Evolutionary conservation across 2,797 vertebrate genomes (phyloP).

Genomic region (Coranthus polyacanthus): DNA sequence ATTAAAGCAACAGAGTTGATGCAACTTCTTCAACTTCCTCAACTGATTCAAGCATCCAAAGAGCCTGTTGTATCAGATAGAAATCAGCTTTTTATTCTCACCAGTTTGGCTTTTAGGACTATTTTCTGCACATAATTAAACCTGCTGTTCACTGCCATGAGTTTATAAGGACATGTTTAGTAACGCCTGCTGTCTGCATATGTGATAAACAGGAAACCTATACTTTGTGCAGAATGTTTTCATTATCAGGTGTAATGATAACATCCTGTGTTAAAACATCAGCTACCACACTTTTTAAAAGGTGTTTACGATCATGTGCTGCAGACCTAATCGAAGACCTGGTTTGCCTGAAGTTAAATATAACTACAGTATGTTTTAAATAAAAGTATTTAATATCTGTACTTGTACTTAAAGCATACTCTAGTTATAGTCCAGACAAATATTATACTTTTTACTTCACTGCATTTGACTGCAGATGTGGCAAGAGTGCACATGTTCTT

Average conservation of each 20-base stretch:
- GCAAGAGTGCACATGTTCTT: no score
- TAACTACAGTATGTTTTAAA: no score
- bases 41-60: not conserved
- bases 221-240: constrained; percentile 2
- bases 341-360: no score
- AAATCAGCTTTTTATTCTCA: not conserved
- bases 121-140: not conserved
- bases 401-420: no score
- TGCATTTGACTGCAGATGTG: no score
- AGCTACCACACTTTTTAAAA: not conserved
- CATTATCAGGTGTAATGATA: not conserved
- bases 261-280: constrained; percentile 19
- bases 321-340: not conserved
- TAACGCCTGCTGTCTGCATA: not conserved
- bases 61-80: not conserved
- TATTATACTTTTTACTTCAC: no score
- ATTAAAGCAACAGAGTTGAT: not conserved
- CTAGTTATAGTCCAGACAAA: no score
- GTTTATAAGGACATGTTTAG: not conserved
- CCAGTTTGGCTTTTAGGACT: not conserved
- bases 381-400: no score
- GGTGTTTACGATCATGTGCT: not conserved
- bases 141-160: not conserved
- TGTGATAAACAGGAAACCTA: constrained; percentile 25
- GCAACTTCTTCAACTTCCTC: not conserved